phyloP scores from a whole-genome alignment of 2,888 invertebrate species.

The Aricia artaxerxes region DNA sequence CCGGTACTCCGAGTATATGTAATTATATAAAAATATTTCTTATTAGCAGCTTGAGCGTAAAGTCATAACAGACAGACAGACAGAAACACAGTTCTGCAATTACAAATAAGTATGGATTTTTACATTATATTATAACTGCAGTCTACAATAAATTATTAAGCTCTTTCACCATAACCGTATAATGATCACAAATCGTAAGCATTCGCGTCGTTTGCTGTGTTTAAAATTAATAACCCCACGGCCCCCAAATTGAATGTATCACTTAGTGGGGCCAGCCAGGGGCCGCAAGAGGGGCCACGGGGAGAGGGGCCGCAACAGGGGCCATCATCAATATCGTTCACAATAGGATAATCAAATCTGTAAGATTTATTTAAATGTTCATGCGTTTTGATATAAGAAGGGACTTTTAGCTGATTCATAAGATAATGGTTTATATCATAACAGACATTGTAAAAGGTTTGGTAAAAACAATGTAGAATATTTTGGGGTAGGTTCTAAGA shows the following conservation, averaged over 20 bases:
- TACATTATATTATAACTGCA: too few species aligned
- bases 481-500: too few species aligned
- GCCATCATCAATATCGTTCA: constrained; percentile 28
- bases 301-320: constrained; percentile 36
- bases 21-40: too few species aligned
- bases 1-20: too few species aligned
- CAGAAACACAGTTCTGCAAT: neutral
- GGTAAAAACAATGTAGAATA: too few species aligned
- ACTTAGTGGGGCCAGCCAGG: constrained; percentile 64
- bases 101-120: too few species aligned
- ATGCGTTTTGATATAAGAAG: neutral
- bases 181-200: constrained; percentile 15
- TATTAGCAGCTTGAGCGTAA: too few species aligned
- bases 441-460: too few species aligned
- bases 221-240: constrained; percentile 34
- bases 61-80: too few species aligned
- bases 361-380: constrained; percentile 18
- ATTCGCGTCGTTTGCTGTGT: neutral
- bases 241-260: constrained; percentile 64
- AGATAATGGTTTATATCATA: neutral
- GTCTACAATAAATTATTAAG: neutral
- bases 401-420: constrained; percentile 23
- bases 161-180: neutral
- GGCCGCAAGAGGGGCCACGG: neutral
- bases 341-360: constrained; percentile 10